phyloP scores from a whole-genome alignment of 2,797 vertebrate genomes.

The Crocodylus rhombifer region DNA sequence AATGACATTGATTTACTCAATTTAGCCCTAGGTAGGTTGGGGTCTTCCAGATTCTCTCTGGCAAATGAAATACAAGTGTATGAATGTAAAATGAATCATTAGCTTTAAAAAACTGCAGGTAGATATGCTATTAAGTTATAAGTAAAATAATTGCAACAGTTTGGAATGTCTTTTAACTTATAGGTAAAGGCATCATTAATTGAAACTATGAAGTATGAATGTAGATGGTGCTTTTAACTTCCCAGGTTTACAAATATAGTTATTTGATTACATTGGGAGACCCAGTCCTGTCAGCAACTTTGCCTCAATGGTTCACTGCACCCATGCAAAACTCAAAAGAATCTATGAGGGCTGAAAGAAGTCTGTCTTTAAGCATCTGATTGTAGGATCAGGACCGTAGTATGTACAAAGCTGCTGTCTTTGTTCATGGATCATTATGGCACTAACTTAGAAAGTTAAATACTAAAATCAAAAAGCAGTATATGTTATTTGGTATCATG shows the following conservation, averaged over 20 bases:
- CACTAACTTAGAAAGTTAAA: background rate
- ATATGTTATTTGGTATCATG: background rate
- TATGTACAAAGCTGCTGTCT: background rate
- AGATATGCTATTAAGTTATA: background rate
- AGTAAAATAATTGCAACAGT: background rate
- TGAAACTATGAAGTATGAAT: background rate
- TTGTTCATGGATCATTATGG: background rate
- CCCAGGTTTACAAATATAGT: background rate
- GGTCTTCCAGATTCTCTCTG: background rate
- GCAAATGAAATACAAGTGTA: background rate
- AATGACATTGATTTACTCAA: background rate
- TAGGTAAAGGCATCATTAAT: background rate
- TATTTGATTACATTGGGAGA: background rate
- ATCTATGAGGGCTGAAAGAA: fast-evolving
- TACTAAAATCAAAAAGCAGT: background rate
- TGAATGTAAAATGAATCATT: background rate
- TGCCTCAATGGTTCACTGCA: background rate
- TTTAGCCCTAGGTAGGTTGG: background rate
- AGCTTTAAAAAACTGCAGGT: background rate
- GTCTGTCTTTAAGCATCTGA: too few species aligned
- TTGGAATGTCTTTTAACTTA: background rate
- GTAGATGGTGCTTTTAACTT: background rate
- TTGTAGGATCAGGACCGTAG: too few species aligned
- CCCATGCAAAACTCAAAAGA: background rate
- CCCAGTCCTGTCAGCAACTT: background rate